Evolutionary conservation across 2,888 invertebrate species (phyloP).

Genomic region (Taenaris catops): DNA sequence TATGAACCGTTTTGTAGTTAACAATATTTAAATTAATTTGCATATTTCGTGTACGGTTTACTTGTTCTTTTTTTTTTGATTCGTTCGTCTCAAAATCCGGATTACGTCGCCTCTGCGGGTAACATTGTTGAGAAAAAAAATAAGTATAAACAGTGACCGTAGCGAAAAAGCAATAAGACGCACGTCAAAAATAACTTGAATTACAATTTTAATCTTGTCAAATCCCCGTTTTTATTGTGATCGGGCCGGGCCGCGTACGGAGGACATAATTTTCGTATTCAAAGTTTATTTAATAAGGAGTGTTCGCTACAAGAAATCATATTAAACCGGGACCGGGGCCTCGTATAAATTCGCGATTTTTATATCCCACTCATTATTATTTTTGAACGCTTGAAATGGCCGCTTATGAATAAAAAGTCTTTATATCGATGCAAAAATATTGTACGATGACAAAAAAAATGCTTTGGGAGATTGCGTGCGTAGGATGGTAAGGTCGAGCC

Average conservation of each 20-base stretch:
- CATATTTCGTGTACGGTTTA: constrained; percentile 26
- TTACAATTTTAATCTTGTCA: constrained; percentile 79
- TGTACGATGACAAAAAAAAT: constrained; percentile 47
- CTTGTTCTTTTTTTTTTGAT: constrained; percentile 22
- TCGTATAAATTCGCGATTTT: constrained; percentile 72
- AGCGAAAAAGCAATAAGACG: constrained; percentile 73
- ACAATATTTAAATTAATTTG: constrained; percentile 26
- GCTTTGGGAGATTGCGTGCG: constrained; percentile 26
- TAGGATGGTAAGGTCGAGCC: constrained; percentile 20
- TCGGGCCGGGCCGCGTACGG: constrained; percentile 46
- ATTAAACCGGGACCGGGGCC: constrained; percentile 45
- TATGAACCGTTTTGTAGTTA: constrained; percentile 15
- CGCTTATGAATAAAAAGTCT: constrained; percentile 69
- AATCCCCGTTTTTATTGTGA: constrained; percentile 75
- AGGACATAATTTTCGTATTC: constrained; percentile 69
- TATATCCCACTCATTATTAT: constrained; percentile 72
- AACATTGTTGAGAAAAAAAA: constrained; percentile 38
- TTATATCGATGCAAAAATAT: constrained; percentile 73
- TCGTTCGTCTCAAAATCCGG: constrained; percentile 38
- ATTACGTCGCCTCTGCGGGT: constrained; percentile 40
- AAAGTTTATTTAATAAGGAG: constrained; percentile 73
- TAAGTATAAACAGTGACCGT: constrained; percentile 41
- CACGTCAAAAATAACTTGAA: constrained; percentile 73
- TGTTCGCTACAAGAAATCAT: constrained; percentile 68
- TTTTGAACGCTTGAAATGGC: constrained; percentile 54